phyloP scores from a whole-genome alignment of 2,113 vertebrate species.

The Copsychus sechellarum region DNA sequence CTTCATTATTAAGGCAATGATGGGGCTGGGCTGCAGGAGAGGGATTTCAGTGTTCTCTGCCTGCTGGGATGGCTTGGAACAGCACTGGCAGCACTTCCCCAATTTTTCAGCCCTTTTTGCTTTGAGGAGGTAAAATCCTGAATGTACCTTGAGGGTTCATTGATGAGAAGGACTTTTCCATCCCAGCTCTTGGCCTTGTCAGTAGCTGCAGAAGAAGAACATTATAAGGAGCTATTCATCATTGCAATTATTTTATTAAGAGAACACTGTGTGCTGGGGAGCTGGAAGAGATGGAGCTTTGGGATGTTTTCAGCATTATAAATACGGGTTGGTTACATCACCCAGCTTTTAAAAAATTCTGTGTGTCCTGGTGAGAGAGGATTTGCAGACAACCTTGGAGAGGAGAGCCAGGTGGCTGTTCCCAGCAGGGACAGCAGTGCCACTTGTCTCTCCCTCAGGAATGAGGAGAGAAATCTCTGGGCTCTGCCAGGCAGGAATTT shows the following conservation, averaged over 20 bases:
- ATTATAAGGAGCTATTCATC: conserved; percentile 60
- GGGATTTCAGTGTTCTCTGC: neutral
- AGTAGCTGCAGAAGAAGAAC: conserved; percentile 34
- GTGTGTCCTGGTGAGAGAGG: neutral
- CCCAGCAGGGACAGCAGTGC: neutral
- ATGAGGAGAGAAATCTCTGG: neutral
- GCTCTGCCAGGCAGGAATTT: neutral
- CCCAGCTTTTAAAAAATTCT: conserved; percentile 20
- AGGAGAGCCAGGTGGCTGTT: neutral
- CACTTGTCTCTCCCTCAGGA: neutral
- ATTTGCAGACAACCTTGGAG: conserved; percentile 28
- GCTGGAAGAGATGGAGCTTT: conserved; percentile 51
- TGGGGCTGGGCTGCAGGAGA: neutral
- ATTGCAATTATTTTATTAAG: conserved; percentile 66
- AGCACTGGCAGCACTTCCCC: neutral
- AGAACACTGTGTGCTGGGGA: conserved; percentile 60
- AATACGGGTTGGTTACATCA: conserved; percentile 54
- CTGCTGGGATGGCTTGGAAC: neutral
- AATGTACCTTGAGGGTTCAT: neutral
- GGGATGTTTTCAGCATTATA: conserved; percentile 68
- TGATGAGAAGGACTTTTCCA: conserved; percentile 5
- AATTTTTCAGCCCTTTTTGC: neutral
- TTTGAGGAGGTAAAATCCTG: neutral
- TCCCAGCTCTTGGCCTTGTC: conserved; percentile 4
- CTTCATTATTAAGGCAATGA: neutral